A percentile compares a stretch with the other conserved stretches of the same genome.
phyloP scores from a whole-genome alignment of 1,140 invertebrate species.

The Rhagoletis zephyria region DNA sequence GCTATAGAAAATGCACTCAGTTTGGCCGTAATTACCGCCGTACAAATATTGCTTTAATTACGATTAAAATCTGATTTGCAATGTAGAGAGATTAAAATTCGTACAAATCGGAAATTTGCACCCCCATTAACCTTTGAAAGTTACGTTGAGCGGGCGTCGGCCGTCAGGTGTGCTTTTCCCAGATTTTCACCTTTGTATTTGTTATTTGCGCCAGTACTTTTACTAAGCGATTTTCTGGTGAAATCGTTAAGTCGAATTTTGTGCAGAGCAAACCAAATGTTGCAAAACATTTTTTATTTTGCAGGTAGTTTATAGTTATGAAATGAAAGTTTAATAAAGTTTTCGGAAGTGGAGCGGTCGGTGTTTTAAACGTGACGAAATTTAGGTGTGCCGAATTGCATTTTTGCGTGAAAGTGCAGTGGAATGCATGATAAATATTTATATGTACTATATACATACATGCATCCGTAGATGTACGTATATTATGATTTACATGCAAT shows the following conservation, averaged over 20 bases:
- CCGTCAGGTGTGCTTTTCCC: neutral
- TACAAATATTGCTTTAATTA: slow-evolving; percentile 31
- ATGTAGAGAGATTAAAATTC: slow-evolving; percentile 23
- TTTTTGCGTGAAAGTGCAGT: slow-evolving; percentile 19
- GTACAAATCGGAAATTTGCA: slow-evolving; percentile 27
- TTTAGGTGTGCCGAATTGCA: slow-evolving; percentile 17
- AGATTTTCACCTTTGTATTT: slow-evolving; percentile 19
- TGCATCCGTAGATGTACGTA: neutral
- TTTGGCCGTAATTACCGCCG: too few species aligned
- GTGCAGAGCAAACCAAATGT: slow-evolving; percentile 10
- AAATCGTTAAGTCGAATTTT: slow-evolving; percentile 38
- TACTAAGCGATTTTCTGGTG: slow-evolving; percentile 38
- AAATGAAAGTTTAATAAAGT: neutral
- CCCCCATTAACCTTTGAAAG: slow-evolving; percentile 47
- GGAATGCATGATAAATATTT: neutral
- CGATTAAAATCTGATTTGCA: slow-evolving; percentile 22
- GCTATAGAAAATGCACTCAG: too few species aligned
- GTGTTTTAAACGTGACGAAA: slow-evolving; percentile 28
- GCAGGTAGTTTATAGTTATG: neutral
- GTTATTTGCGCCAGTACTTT: neutral
- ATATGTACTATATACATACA: neutral
- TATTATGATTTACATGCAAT: neutral
- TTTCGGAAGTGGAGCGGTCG: slow-evolving; percentile 4
- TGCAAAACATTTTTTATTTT: neutral
- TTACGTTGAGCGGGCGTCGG: neutral